phyloP scores from a whole-genome alignment of 2,888 invertebrate species.

The Melangyna quadrimaculata region DNA sequence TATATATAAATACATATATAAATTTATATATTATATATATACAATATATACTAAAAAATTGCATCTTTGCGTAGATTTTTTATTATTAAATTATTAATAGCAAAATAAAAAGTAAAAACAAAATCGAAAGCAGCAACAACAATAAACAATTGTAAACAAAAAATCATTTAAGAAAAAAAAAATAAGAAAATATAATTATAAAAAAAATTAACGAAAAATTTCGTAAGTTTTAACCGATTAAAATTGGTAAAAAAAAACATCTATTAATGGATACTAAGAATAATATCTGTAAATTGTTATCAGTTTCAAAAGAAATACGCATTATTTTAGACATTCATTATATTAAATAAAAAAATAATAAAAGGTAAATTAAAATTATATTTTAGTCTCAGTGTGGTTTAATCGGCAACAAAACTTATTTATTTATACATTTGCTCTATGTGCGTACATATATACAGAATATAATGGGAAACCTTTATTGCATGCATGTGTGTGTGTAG shows the following conservation, averaged over 20 bases:
- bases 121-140: not conserved
- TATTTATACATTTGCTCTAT: too few species aligned
- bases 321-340: not conserved
- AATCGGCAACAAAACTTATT: conserved; percentile 6
- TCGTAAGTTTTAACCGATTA: not conserved
- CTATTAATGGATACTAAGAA: too few species aligned
- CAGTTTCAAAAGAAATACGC: too few species aligned
- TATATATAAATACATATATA: not conserved
- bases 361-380: not conserved
- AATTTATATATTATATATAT: not conserved
- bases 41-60: not conserved
- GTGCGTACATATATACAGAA: not conserved
- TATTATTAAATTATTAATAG: not conserved
- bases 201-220: not conserved
- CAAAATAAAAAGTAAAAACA: not conserved
- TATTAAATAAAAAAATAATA: not conserved
- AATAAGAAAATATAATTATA: not conserved
- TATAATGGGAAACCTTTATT: too few species aligned
- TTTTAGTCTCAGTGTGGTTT: conserved; percentile 32
- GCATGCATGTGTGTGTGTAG: too few species aligned
- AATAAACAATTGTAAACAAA: conserved; percentile 11
- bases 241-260: not conserved
- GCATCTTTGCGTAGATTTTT: conserved; percentile 17
- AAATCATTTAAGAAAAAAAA: conserved; percentile 1
- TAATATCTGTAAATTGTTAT: too few species aligned